phyloP scores from a whole-genome alignment of 1,140 invertebrate species.

The Popillia japonica region DNA sequence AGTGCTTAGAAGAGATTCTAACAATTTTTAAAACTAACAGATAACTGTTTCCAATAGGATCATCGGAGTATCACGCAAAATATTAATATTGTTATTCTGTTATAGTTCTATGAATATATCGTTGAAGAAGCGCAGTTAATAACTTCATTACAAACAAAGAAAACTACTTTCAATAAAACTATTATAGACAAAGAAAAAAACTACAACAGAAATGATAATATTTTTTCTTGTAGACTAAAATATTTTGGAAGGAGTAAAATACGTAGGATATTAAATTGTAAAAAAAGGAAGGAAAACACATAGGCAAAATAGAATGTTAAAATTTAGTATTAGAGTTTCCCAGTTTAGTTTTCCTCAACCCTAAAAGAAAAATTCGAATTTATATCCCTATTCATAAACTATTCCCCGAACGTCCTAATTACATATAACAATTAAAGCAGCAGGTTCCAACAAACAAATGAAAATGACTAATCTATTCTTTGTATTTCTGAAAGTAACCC shows the following conservation, averaged over 20 bases:
- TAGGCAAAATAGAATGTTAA: constrained; percentile 13
- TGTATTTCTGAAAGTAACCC: background rate
- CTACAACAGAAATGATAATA: constrained; percentile 34
- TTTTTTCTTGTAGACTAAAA: constrained; percentile 17
- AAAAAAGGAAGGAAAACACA: constrained; percentile 14
- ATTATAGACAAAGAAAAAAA: constrained; percentile 23
- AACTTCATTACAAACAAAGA: constrained; percentile 3
- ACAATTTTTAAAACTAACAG: background rate
- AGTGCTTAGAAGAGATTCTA: constrained; percentile 18
- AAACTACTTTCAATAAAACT: constrained; percentile 37
- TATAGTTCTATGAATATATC: background rate
- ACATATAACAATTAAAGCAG: constrained; percentile 1
- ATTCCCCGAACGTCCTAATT: background rate
- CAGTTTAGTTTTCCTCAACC: constrained; percentile 15
- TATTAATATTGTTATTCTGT: background rate
- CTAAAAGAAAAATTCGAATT: constrained; percentile 33
- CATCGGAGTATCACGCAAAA: background rate
- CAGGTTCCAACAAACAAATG: background rate
- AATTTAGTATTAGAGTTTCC: constrained; percentile 37
- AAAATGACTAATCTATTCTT: background rate
- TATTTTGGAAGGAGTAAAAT: background rate
- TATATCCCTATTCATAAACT: too few relatives aligned
- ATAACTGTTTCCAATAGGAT: background rate
- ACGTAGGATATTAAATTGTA: background rate
- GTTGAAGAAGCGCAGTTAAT: background rate